A percentile compares a stretch with the other conserved stretches of the same genome.
phyloP scores from a whole-genome alignment of 1,140 invertebrate genomes.

The Aphaenogaster floridana region DNA sequence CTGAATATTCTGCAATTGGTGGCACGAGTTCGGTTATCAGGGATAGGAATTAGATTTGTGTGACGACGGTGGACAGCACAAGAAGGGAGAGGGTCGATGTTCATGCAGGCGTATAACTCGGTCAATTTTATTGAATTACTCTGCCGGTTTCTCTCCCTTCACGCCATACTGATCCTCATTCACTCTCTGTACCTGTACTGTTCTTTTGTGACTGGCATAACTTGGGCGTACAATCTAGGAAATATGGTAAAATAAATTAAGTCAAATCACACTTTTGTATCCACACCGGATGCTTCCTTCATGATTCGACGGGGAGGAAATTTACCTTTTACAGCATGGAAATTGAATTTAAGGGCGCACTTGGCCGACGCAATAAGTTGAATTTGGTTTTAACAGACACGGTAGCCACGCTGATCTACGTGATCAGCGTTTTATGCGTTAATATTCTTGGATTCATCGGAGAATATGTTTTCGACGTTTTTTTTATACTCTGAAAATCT shows the following conservation, averaged over 20 bases:
- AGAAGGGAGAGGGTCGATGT: slow-evolving; percentile 17
- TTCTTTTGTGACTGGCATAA: slow-evolving; percentile 18
- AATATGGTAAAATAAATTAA: slow-evolving; percentile 54
- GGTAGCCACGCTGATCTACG: slow-evolving; percentile 9
- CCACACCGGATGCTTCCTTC: not conserved
- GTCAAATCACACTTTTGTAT: slow-evolving; percentile 20
- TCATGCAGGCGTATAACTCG: slow-evolving; percentile 70
- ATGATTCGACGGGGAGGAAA: not conserved
- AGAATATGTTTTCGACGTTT: slow-evolving; percentile 18
- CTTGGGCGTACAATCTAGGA: not conserved
- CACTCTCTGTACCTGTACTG: slow-evolving; percentile 20
- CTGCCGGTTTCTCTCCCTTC: slow-evolving; percentile 62
- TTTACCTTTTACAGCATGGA: slow-evolving; percentile 14
- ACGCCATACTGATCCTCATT: slow-evolving; percentile 66
- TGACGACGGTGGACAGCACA: slow-evolving; percentile 62
- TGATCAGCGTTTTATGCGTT: slow-evolving; percentile 50
- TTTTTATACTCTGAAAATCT: not conserved
- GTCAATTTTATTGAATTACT: slow-evolving; percentile 77
- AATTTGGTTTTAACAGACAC: slow-evolving; percentile 12
- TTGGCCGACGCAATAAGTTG: slow-evolving; percentile 20
- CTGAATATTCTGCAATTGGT: slow-evolving; percentile 68
- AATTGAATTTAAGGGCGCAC: slow-evolving; percentile 43
- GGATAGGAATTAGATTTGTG: slow-evolving; percentile 74
- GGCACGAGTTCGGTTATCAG: slow-evolving; percentile 69
- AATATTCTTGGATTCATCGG: slow-evolving; percentile 1